Conservation (phyloP, 1,140 invertebrate species). For the Bombus cullumanus region DNA sequence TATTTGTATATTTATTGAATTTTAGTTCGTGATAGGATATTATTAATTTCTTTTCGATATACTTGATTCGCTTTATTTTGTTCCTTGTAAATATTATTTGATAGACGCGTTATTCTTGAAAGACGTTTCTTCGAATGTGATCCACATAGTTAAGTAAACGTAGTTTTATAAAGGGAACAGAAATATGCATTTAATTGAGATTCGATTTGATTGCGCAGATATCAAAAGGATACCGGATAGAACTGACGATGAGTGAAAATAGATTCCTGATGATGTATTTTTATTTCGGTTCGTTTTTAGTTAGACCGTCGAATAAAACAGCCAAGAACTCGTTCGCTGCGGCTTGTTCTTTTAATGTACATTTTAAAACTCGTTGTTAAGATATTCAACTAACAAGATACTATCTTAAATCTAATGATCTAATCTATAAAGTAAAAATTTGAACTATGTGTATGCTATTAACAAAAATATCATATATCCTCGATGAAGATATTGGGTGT, state of each 20-base stretch:
- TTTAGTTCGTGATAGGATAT: neutral
- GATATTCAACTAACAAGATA: neutral
- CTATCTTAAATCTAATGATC: slow-evolving; percentile 6
- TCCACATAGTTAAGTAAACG: slow-evolving; percentile 14
- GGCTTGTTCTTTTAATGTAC: slow-evolving; percentile 10
- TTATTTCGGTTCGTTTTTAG: neutral
- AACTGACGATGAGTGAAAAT: neutral
- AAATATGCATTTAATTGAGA: slow-evolving; percentile 28
- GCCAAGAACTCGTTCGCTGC: neutral
- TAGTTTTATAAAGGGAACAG: slow-evolving; percentile 51
- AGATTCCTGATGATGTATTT: neutral
- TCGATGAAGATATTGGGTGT: neutral
- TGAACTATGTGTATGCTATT: neutral
- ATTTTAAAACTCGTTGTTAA: slow-evolving; percentile 3
- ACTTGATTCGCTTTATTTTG: neutral
- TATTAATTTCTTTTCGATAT: neutral
- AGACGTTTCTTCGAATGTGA: slow-evolving; percentile 32
- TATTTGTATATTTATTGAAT: neutral
- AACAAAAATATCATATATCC: neutral
- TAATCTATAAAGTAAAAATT: neutral
- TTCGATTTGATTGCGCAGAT: slow-evolving; percentile 20
- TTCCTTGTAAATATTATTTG: neutral
- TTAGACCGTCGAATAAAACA: slow-evolving; percentile 3
- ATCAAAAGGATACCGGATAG: slow-evolving; percentile 19
- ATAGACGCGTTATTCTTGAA: neutral